Conservation (phyloP, 2,113 vertebrate genomes). For the Phyllostomus discolor region DNA sequence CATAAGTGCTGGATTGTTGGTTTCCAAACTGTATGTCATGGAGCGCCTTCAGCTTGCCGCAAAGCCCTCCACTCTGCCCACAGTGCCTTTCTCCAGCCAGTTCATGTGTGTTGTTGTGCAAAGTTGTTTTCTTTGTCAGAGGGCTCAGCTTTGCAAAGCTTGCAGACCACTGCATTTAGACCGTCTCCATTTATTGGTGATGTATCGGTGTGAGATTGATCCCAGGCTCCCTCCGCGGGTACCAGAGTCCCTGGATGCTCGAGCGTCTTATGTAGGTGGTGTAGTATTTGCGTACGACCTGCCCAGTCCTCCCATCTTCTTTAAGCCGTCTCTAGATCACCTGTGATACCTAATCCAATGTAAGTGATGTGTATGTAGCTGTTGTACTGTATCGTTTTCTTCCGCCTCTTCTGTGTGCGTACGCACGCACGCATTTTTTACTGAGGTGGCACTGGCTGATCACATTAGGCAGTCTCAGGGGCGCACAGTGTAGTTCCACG, state of each 20-base stretch:
- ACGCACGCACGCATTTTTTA: neutral
- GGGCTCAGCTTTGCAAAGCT: neutral
- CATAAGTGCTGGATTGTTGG: neutral
- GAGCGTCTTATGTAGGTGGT: neutral
- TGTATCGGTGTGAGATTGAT: neutral
- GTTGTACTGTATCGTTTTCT: neutral
- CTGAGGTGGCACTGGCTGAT: neutral
- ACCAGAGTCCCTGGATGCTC: neutral
- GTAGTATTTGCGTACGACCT: neutral
- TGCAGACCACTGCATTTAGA: neutral
- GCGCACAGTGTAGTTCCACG: neutral
- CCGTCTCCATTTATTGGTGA: neutral
- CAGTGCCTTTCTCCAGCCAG: neutral
- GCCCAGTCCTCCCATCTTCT: neutral
- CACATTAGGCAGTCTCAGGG: neutral
- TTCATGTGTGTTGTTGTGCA: neutral
- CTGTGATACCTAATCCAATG: neutral
- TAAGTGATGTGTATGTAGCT: neutral
- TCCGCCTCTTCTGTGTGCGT: neutral
- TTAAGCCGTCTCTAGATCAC: neutral
- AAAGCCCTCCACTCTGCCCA: neutral
- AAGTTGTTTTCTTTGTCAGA: neutral
- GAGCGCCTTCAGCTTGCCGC: neutral
- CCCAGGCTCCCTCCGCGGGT: neutral
- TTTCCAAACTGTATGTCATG: neutral